Evolutionary conservation across 2,888 invertebrate genomes (phyloP).

Genomic region (Exocentrus adspersus): DNA sequence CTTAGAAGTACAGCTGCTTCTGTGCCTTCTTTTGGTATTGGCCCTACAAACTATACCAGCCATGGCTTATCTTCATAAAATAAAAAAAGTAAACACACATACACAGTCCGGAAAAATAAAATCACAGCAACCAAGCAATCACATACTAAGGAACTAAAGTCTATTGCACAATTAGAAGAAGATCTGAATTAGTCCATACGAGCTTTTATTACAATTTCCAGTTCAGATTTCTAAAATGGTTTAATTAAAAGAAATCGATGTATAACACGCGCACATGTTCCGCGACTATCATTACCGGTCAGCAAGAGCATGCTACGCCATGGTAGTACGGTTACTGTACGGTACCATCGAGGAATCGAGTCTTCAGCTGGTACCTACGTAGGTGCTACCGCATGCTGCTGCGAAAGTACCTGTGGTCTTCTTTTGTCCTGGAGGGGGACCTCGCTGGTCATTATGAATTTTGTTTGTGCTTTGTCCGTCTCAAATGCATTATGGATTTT

Average conservation of each 20-base stretch:
- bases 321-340: constrained; percentile 40
- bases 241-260: constrained; percentile 29
- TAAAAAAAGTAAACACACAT: constrained; percentile 10
- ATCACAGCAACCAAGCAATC: too few relatives aligned
- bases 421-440: constrained; percentile 4
- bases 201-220: constrained; percentile 6
- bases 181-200: not conserved
- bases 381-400: too few relatives aligned
- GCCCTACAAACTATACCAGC: constrained; percentile 34
- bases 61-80: constrained; percentile 28
- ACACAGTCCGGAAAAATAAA: constrained; percentile 1
- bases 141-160: not conserved
- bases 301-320: constrained; percentile 14
- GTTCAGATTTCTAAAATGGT: constrained; percentile 31
- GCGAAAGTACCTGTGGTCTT: constrained; percentile 19
- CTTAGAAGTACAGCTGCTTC: constrained; percentile 34
- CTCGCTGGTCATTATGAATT: constrained; percentile 8
- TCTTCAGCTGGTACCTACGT: constrained; percentile 23
- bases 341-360: constrained; percentile 34
- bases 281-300: constrained; percentile 22
- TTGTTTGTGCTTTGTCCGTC: not conserved
- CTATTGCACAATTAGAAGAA: not conserved
- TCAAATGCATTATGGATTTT: not conserved
- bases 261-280: constrained; percentile 34
- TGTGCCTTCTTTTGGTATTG: constrained; percentile 37